These are phyloP conservation scores for Digitonthophagus gazella DNA, from an alignment of 2,888 invertebrate species.

Conservation along the genomic window DNA sequence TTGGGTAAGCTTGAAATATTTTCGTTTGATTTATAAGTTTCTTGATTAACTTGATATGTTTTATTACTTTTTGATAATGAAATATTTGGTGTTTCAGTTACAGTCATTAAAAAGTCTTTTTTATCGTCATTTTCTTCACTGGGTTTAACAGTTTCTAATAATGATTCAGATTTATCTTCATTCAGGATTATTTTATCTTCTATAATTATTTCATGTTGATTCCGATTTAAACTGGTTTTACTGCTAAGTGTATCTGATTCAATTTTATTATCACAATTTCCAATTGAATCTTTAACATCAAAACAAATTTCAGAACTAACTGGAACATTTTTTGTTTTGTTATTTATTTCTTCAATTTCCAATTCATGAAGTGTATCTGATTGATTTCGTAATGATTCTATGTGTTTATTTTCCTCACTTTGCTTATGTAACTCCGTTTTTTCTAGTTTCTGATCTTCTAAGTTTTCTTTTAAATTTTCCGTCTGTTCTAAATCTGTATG, in stretches of 20 bases:
- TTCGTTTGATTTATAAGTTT: too few relatives aligned
- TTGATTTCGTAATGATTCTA: too few relatives aligned
- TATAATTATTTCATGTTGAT: neutral
- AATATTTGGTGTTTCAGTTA: too few relatives aligned
- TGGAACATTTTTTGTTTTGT: neutral
- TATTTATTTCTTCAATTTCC: neutral
- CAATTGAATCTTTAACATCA: neutral
- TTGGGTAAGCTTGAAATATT: too few relatives aligned
- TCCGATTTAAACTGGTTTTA: neutral
- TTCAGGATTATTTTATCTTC: too few relatives aligned
- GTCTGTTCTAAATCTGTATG: neutral
- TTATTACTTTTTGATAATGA: neutral
- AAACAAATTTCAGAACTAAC: neutral
- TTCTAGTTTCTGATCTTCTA: neutral
- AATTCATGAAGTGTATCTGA: too few relatives aligned
- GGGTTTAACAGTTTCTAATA: too few relatives aligned
- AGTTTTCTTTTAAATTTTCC: neutral
- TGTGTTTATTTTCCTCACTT: too few relatives aligned
- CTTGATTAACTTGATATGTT: neutral
- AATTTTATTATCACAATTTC: neutral
- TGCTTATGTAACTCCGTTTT: too few relatives aligned
- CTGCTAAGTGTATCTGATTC: too few relatives aligned
- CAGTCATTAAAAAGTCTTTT: too few relatives aligned
- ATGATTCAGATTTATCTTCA: too few relatives aligned
- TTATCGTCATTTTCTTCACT: neutral